Evolutionary conservation across 2,797 vertebrate genomes (phyloP).

Genomic region (Coluber constrictor): DNA sequence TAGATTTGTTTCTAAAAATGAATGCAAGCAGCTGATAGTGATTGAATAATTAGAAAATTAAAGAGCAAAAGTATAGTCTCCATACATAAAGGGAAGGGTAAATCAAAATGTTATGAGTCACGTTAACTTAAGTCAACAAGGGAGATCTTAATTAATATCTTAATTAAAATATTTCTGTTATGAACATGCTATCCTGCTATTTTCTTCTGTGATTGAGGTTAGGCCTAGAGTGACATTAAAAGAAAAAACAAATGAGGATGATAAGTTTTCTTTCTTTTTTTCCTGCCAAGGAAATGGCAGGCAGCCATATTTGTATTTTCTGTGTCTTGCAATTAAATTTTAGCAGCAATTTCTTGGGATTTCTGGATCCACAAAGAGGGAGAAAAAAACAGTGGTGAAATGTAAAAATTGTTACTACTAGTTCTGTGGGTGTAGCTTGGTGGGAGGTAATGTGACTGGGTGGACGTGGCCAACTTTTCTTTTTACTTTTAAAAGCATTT

Average conservation of each 20-base stretch:
- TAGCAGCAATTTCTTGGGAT: neutral
- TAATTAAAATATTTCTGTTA: neutral
- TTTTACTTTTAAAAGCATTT: too few relatives aligned
- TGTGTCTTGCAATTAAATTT: neutral
- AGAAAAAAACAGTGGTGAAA: too few relatives aligned
- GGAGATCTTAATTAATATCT: neutral
- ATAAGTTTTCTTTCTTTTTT: neutral
- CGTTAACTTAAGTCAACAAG: neutral
- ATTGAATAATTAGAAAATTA: constrained; percentile 64
- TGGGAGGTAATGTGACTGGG: too few relatives aligned
- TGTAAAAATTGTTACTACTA: too few relatives aligned
- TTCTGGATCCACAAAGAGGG: neutral
- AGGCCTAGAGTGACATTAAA: neutral
- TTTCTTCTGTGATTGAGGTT: neutral
- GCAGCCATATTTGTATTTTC: neutral
- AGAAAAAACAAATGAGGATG: neutral
- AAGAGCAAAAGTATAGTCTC: constrained; percentile 43
- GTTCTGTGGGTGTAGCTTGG: too few relatives aligned
- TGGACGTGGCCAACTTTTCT: too few relatives aligned
- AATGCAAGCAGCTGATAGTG: constrained; percentile 61
- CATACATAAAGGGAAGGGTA: neutral
- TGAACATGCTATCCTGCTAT: neutral
- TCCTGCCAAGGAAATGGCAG: neutral
- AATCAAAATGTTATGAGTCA: constrained; percentile 32
- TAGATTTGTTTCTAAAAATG: constrained; percentile 60